Conservation (phyloP, 2,797 vertebrate species). For the Spinibarbus caldwelli region DNA sequence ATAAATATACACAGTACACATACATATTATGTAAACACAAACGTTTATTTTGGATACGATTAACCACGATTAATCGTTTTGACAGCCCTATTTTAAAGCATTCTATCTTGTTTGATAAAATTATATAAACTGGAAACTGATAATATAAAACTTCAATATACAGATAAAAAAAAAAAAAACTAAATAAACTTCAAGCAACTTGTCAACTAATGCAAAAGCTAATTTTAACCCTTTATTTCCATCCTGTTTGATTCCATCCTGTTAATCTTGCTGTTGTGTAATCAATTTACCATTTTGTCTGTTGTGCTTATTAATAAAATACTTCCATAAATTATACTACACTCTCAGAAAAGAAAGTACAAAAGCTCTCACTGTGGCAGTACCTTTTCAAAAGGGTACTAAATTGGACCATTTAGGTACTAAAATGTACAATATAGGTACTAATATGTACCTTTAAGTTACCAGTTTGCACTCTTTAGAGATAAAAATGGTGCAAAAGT, state of each 20-base stretch:
- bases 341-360: not conserved
- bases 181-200: too few species aligned
- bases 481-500: not conserved
- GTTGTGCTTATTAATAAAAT: not conserved
- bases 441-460: not conserved
- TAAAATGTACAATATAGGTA: not conserved
- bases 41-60: not conserved
- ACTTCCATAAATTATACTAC: not conserved
- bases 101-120: not conserved
- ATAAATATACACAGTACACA: too few species aligned
- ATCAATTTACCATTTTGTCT: not conserved
- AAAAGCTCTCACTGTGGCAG: not conserved
- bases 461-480: not conserved
- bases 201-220: not conserved
- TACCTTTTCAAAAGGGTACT: not conserved
- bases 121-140: not conserved
- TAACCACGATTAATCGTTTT: not conserved
- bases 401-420: not conserved
- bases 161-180: too few species aligned
- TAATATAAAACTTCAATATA: not conserved
- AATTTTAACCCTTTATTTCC: not conserved
- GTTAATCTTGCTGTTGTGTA: not conserved
- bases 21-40: too few species aligned
- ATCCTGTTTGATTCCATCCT: not conserved
- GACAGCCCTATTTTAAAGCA: constrained; percentile 1